Conservation (phyloP, 2,888 invertebrate genomes). For the Euphydryas editha region DNA sequence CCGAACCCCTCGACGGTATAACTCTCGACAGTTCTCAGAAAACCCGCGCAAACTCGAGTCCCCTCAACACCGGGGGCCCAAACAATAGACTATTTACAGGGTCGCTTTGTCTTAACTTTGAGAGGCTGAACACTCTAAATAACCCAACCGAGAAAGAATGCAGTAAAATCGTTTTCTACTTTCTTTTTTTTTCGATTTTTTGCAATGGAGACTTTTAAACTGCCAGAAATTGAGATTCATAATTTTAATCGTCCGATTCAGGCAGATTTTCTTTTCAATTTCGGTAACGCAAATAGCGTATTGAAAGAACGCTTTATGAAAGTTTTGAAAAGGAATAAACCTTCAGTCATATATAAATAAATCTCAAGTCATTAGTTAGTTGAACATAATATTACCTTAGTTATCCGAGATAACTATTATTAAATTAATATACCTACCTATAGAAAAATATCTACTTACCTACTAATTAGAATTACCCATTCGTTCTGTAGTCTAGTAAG, state of each 20-base stretch:
- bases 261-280: slow-evolving; percentile 30
- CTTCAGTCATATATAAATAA: background rate
- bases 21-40: slow-evolving; percentile 49
- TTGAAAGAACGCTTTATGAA: slow-evolving; percentile 13
- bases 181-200: slow-evolving; percentile 34
- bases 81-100: slow-evolving; percentile 75
- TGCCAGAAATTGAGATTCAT: slow-evolving; percentile 23
- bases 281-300: slow-evolving; percentile 13
- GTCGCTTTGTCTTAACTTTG: slow-evolving; percentile 65
- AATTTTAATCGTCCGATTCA: slow-evolving; percentile 25
- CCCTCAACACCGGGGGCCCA: slow-evolving; percentile 55
- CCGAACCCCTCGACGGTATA: slow-evolving; percentile 40
- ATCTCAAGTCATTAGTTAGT: background rate
- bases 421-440: no score
- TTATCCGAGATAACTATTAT: no score
- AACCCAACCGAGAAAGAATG: slow-evolving; percentile 47
- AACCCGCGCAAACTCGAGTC: slow-evolving; percentile 65
- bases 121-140: slow-evolving; percentile 55
- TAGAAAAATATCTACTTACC: no score
- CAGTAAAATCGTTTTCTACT: slow-evolving; percentile 38
- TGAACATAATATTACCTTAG: background rate
- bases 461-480: background rate
- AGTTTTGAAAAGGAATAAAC: background rate
- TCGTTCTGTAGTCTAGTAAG: background rate
- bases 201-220: slow-evolving; percentile 33